phyloP scores from a whole-genome alignment of 1,140 invertebrate genomes.

The Agrypnia vestita region DNA sequence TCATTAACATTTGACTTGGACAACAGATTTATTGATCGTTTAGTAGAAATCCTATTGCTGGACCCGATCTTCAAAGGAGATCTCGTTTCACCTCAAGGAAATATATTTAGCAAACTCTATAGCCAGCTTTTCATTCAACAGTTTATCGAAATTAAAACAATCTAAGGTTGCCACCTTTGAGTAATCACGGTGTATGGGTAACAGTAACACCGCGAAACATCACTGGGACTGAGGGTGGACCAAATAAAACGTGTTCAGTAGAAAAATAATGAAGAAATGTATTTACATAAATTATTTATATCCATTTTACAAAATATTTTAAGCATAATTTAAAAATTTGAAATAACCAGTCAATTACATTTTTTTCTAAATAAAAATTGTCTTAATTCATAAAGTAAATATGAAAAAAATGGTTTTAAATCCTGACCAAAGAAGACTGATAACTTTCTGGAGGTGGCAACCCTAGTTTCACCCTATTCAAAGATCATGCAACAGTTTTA shows the following conservation, averaged over 20 bases:
- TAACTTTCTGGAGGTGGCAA: conserved; percentile 26
- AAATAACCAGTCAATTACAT: conserved; percentile 36
- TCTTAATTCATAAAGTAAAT: background rate
- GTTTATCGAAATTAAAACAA: background rate
- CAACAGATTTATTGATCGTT: conserved; percentile 2
- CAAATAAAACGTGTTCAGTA: conserved; percentile 39
- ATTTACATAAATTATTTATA: conserved; percentile 46
- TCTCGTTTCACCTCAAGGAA: conserved; percentile 46
- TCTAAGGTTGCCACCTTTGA: conserved; percentile 41
- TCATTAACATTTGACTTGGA: conserved; percentile 28
- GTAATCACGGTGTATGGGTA: background rate
- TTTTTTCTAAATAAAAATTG: conserved; percentile 20
- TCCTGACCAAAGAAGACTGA: background rate
- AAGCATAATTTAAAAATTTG: conserved; percentile 36
- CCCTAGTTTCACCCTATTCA: conserved; percentile 14
- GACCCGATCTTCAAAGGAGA: conserved; percentile 49
- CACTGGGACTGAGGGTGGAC: conserved; percentile 26
- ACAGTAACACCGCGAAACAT: background rate
- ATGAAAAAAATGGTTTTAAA: conserved; percentile 16
- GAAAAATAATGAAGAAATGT: conserved; percentile 45
- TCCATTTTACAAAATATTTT: conserved; percentile 41
- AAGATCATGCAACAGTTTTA: conserved; percentile 4
- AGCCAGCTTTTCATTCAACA: background rate
- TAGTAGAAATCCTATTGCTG: conserved; percentile 41
- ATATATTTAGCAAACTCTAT: background rate